phyloP scores from a whole-genome alignment of 2,113 vertebrate species.

The Gallinago media region DNA sequence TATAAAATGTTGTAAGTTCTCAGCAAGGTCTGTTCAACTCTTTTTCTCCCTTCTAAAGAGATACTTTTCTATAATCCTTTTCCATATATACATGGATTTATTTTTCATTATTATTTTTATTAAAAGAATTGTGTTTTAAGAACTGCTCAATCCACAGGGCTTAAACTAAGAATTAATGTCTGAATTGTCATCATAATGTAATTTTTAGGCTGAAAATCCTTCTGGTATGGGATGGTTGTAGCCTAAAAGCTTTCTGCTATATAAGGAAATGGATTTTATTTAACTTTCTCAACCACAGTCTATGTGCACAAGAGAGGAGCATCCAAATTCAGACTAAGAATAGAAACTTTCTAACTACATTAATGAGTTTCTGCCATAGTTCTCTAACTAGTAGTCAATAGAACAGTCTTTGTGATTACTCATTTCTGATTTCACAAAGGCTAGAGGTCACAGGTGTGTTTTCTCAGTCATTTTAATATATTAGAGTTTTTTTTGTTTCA shows the following conservation, averaged over 20 bases:
- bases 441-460: not conserved
- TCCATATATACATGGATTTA: not conserved
- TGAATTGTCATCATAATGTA: conserved; percentile 19
- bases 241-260: conserved; percentile 44
- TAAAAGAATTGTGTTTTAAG: conserved; percentile 24
- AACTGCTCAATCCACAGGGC: not conserved
- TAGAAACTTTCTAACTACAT: not conserved
- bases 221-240: not conserved
- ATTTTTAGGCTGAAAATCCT: conserved; percentile 37
- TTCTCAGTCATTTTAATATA: not conserved
- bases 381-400: not conserved
- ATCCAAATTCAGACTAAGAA: conserved; percentile 19
- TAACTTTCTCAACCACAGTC: not conserved
- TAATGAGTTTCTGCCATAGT: not conserved
- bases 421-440: not conserved
- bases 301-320: not conserved
- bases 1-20: not conserved
- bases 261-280: conserved; percentile 48
- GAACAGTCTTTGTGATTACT: not conserved
- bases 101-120: conserved; percentile 49
- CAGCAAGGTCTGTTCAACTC: not conserved
- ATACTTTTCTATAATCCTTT: not conserved
- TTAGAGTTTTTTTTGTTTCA: not conserved
- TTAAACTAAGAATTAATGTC: conserved; percentile 21
- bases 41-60: not conserved